Evolutionary conservation across 2,888 invertebrate genomes (phyloP), one percentile per base, ranked within the genome.

Genomic region (Agonopterix alstromeriana): DNA sequence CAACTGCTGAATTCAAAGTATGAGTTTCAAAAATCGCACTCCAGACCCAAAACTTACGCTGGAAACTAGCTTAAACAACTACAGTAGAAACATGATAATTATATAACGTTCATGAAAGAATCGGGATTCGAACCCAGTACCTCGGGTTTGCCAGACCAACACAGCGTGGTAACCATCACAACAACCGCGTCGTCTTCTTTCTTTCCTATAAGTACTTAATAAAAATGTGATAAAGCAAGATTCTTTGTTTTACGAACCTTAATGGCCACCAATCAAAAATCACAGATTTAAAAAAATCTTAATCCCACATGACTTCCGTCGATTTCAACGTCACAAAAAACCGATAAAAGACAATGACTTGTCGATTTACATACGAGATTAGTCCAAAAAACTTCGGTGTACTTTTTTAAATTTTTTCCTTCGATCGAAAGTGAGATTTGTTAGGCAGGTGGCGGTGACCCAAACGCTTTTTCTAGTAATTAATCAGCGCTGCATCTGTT

Each of bases 401-500:
- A 55, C 57, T 58, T 60, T 59, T 68, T 67, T 62, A 49, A 47
- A 40, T 50, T 52, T 63, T 71, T 70, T 70, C 64, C 58, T 48
- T 2, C 55, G 64, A 77, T 77, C 70, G 83, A 86, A 81, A 86
- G 86, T 82, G 83, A 82, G 77, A 77, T 74, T 73, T 67, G 47
- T 54, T 10, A 53, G 68, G 84, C 85, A 85, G 86, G 86, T 84
- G 85, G 65, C 64, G 50, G 63, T 65, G 65, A 58, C 70, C 67
- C 69, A 59, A 64, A 68, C 67, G 55, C 70, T 84, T 83, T 85
- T 84, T 84, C 75, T 78, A 72, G 64, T 78, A 85, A 86, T 87
- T 86, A 87, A 87, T 86, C 85, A 82, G 77, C 58, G 66, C 62
- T 72, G 75, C 85, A 87, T 85, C 86, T 86, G 86, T 83, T 77